Percentiles rank a stretch among this genome's conserved stretches.
Conservation (phyloP, 1,140 invertebrate genomes). For the Steinernema feltiae region DNA sequence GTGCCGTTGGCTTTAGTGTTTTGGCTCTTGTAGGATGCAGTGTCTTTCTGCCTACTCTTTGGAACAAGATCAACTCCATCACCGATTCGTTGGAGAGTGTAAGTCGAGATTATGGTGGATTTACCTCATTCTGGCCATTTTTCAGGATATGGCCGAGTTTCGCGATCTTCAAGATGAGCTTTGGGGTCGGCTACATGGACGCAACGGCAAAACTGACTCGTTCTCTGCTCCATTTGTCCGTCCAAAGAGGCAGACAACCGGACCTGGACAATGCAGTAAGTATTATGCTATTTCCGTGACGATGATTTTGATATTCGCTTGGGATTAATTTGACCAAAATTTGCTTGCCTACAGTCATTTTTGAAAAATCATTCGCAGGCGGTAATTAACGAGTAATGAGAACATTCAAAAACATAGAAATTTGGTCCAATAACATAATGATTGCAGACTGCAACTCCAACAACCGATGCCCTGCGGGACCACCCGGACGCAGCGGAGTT, state of each 20-base stretch:
- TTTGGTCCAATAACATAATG: too few species aligned
- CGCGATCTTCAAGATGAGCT: not conserved
- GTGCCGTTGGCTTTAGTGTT: not conserved
- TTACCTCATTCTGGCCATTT: not conserved
- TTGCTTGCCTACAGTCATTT: too few species aligned
- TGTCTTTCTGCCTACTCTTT: not conserved
- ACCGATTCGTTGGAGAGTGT: not conserved
- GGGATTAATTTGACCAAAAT: too few species aligned
- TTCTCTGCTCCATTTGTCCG: not conserved
- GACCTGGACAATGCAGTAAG: not conserved
- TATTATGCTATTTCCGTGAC: too few species aligned
- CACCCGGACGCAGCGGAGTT: not conserved
- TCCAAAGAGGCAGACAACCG: not conserved
- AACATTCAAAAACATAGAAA: too few species aligned
- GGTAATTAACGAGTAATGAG: too few species aligned
- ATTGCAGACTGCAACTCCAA: conserved; percentile 31
- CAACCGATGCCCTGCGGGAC: conserved; percentile 26
- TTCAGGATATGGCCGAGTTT: not conserved
- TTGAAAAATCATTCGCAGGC: conserved; percentile 9
- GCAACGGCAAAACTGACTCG: not conserved
- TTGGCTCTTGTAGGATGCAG: not conserved
- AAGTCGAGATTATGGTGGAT: not conserved
- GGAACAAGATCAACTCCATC: not conserved
- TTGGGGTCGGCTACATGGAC: not conserved
- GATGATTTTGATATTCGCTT: too few species aligned